Base-by-base conservation (phyloP, 2,113 vertebrate genomes). In the Nettapus auritus region DNA sequence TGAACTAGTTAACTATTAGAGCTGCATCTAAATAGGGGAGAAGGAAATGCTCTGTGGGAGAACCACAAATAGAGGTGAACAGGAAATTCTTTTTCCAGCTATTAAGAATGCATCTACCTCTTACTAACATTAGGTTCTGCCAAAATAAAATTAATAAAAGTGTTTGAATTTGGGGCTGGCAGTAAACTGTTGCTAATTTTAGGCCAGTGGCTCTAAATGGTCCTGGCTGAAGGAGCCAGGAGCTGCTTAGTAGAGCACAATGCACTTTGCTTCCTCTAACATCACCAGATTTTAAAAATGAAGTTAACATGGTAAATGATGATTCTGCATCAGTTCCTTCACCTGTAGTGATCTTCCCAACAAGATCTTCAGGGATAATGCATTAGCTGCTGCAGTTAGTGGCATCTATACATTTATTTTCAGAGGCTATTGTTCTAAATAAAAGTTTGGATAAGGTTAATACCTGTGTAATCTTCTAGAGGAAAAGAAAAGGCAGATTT, bases 61-160 rank as follows among this genome's bases (percentile, higher is more conserved):
- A 91, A 48, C 79, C 94, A 60, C 71, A 90, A 96, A 95, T 92
- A 95, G 88, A 75, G 11, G 5, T 48, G 76, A 96, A 78, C 8
- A 83, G 60, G 73, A 90, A 88, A 48, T 80, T 59, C 0, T 78
- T 77, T 96, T 13, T 42, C 42, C 38, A 71, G 10, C 14, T 78
- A 81, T 94, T 96, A 81, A 91, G 69, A 83, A 71, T 48, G 5
- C 16, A 59, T 42, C 20, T 91, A 63, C 34, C 8, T 81, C 60
- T 76, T 86, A 8, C 80, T 88, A 96, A 92, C 52, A 64, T 93
- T 68, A 91, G 68, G 8, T 84, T 81, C 75, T 93, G 63, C 75
- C 64, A 91, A 95, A 93, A 89, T 86, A 88, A 93, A 88, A 93
- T 88, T 31, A 77, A 63, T 59, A 74, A 11, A 85, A 77, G 22